Evolutionary conservation across 2,888 invertebrate genomes (phyloP).

Genomic region (Saturnia pavonia): DNA sequence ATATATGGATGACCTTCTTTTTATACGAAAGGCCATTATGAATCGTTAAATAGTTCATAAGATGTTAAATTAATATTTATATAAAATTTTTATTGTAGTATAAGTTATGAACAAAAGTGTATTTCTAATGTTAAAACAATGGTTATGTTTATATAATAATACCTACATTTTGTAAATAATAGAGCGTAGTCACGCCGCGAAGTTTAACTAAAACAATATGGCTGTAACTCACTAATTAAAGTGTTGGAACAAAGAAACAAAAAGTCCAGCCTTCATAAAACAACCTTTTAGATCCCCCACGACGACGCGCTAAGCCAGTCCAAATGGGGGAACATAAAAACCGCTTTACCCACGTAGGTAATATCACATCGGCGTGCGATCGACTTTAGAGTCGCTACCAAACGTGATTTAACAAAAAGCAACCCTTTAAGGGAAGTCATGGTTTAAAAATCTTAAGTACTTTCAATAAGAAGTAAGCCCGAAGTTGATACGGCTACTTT

Average conservation of each 20-base stretch:
- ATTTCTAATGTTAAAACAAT: no score
- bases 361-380: slow-evolving; percentile 65
- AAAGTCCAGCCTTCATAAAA: slow-evolving; percentile 59
- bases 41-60: not conserved
- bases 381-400: slow-evolving; percentile 59
- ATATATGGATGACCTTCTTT: slow-evolving; percentile 1
- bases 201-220: slow-evolving; percentile 58
- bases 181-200: slow-evolving; percentile 30
- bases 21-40: not conserved
- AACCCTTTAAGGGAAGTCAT: slow-evolving; percentile 77
- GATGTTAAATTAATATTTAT: not conserved
- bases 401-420: slow-evolving; percentile 76
- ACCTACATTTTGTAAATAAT: slow-evolving; percentile 28
- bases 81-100: not conserved
- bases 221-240: slow-evolving; percentile 72
- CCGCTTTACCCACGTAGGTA: slow-evolving; percentile 52
- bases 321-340: slow-evolving; percentile 60
- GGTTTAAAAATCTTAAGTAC: slow-evolving; percentile 73
- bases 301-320: slow-evolving; percentile 51
- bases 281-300: slow-evolving; percentile 76
- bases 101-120: not conserved
- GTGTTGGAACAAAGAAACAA: slow-evolving; percentile 65
- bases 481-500: slow-evolving; percentile 74
- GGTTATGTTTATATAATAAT: slow-evolving; percentile 22
- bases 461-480: slow-evolving; percentile 78